phyloP scores from a whole-genome alignment of 2,888 invertebrate species.

The Sycophila texana region DNA sequence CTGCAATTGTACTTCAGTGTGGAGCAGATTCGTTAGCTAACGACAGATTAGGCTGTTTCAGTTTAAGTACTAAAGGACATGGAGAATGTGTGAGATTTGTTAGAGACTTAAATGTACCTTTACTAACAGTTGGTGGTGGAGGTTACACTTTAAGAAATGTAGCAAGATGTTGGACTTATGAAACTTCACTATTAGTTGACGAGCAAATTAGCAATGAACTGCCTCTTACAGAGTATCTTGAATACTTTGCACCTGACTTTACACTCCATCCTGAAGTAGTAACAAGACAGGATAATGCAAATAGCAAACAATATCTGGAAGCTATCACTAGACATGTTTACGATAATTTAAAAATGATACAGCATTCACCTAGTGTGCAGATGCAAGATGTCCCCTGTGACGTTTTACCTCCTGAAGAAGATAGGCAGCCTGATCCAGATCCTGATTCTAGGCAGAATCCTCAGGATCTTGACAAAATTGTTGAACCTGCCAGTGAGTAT shows the following conservation, averaged over 20 bases:
- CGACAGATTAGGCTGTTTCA: constrained; percentile 97
- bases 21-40: constrained; percentile 98
- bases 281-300: constrained; percentile 92
- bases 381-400: constrained; percentile 97
- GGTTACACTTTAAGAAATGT: constrained; percentile 96
- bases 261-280: constrained; percentile 95
- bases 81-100: constrained; percentile 99
- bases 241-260: constrained; percentile 98
- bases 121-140: constrained; percentile 90
- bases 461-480: constrained; percentile 87
- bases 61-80: constrained; percentile 94
- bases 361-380: constrained; percentile 96
- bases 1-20: constrained; percentile 97
- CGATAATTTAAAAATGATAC: constrained; percentile 95
- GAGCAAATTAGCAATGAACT: constrained; percentile 95
- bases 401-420: constrained; percentile 83
- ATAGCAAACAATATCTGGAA: constrained; percentile 96
- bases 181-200: constrained; percentile 95
- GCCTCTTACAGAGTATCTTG: constrained; percentile 96
- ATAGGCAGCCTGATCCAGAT: constrained; percentile 86
- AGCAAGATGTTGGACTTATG: constrained; percentile 99
- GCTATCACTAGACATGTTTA: constrained; percentile 91
- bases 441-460: constrained; percentile 88
- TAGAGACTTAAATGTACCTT: constrained; percentile 92
- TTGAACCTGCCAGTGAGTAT: constrained; percentile 92